Percentiles rank a stretch among this genome's conserved stretches.
Evolutionary conservation across 2,888 invertebrate genomes (phyloP).

Genomic region (Harpalus rufipes): DNA sequence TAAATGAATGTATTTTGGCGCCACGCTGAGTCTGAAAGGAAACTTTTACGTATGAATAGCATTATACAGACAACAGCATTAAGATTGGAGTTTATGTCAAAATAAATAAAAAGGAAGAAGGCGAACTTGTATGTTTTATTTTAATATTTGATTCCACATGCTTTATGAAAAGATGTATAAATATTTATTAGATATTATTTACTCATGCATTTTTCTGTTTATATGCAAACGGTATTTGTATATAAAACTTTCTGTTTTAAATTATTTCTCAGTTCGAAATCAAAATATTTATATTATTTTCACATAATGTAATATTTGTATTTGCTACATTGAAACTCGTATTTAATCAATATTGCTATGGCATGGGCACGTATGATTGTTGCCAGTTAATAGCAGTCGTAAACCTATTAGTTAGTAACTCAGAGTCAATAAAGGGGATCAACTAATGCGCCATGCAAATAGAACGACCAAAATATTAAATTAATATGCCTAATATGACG

Average conservation of each 20-base stretch:
- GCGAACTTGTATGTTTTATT: neutral
- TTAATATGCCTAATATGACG: neutral
- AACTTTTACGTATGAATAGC: conserved; percentile 21
- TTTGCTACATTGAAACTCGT: no score
- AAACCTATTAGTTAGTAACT: conserved; percentile 6
- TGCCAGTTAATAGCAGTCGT: neutral
- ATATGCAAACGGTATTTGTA: neutral
- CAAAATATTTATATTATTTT: no score
- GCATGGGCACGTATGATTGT: neutral
- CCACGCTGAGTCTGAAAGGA: conserved; percentile 7
- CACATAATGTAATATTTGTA: no score
- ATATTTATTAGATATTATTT: neutral
- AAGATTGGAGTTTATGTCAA: neutral
- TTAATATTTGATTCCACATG: neutral
- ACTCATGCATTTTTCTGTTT: neutral
- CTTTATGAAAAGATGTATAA: neutral
- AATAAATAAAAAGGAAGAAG: neutral
- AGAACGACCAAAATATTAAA: neutral
- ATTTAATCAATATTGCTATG: no score
- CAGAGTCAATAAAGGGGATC: neutral
- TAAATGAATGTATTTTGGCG: conserved; percentile 24
- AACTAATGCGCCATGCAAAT: neutral
- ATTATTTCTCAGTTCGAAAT: no score
- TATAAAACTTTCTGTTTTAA: no score
- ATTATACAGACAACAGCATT: conserved; percentile 10